Evolutionary conservation across 2,888 invertebrate species (phyloP).

Genomic region (Stramonita haemastoma): DNA sequence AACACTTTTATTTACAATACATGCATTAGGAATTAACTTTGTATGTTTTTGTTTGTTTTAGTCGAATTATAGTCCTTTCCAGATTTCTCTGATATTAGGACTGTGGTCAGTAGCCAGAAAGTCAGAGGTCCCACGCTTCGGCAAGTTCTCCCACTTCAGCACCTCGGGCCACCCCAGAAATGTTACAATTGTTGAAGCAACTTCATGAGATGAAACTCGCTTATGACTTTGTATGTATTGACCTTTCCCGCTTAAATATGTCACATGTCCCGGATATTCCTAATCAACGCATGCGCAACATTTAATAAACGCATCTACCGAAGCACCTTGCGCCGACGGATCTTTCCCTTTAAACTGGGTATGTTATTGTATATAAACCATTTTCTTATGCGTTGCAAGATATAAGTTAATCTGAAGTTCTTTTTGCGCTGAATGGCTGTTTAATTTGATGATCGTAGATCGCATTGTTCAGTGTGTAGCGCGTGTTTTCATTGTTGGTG

Average conservation of each 20-base stretch:
- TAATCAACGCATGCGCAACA: conserved; percentile 51
- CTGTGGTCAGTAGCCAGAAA: too few relatives aligned
- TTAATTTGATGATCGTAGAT: background rate
- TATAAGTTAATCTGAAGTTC: background rate
- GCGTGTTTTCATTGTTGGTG: background rate
- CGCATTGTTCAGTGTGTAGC: background rate
- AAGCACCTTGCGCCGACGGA: background rate
- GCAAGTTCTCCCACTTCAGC: too few relatives aligned
- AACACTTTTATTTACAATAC: too few relatives aligned
- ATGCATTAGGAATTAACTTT: too few relatives aligned
- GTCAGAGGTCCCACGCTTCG: too few relatives aligned
- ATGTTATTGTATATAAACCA: background rate
- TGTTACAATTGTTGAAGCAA: too few relatives aligned
- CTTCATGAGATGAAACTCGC: too few relatives aligned
- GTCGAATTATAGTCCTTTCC: too few relatives aligned
- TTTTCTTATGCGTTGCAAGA: background rate
- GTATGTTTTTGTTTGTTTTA: too few relatives aligned
- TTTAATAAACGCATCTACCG: conserved; percentile 25
- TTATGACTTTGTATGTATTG: background rate
- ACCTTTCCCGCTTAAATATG: conserved; percentile 49
- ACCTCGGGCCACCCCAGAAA: too few relatives aligned
- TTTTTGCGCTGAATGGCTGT: background rate
- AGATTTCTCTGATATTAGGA: too few relatives aligned
- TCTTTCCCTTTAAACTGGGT: background rate
- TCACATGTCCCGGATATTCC: conserved; percentile 54